Conservation (phyloP, 2,113 vertebrate genomes). For the Centropus unirufus region DNA sequence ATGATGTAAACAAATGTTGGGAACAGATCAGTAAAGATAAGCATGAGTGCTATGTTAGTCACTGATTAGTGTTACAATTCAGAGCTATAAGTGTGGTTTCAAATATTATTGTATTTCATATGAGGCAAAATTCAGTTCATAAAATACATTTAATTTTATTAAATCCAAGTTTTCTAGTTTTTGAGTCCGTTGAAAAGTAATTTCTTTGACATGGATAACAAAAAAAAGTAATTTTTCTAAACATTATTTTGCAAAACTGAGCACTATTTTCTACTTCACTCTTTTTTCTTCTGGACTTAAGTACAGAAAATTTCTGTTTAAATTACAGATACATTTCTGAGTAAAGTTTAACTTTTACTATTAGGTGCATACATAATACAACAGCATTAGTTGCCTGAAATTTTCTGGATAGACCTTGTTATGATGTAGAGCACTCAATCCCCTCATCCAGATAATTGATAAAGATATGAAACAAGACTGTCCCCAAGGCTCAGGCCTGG, state of each 20-base stretch:
- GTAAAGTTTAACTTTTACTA: background rate
- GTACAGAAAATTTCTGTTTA: background rate
- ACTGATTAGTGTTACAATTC: background rate
- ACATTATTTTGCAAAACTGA: background rate
- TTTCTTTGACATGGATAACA: background rate
- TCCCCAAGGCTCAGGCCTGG: no score
- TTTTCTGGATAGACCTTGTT: background rate
- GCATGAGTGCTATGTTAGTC: background rate
- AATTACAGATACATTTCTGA: background rate
- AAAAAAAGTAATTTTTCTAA: background rate
- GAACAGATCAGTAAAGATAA: background rate
- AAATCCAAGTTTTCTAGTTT: background rate
- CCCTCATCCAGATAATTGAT: no score
- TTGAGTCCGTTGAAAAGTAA: background rate
- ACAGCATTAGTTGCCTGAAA: background rate
- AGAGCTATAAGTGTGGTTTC: background rate
- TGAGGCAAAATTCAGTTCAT: background rate
- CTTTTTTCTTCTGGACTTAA: background rate
- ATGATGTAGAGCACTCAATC: background rate
- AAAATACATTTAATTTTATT: background rate
- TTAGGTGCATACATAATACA: background rate
- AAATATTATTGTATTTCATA: background rate
- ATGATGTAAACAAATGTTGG: background rate
- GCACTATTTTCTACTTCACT: background rate
- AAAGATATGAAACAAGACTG: no score